Percentiles rank a stretch among this genome's conserved stretches.
Conservation (phyloP, 2,888 invertebrate genomes). For the Lucinisca nassula region DNA sequence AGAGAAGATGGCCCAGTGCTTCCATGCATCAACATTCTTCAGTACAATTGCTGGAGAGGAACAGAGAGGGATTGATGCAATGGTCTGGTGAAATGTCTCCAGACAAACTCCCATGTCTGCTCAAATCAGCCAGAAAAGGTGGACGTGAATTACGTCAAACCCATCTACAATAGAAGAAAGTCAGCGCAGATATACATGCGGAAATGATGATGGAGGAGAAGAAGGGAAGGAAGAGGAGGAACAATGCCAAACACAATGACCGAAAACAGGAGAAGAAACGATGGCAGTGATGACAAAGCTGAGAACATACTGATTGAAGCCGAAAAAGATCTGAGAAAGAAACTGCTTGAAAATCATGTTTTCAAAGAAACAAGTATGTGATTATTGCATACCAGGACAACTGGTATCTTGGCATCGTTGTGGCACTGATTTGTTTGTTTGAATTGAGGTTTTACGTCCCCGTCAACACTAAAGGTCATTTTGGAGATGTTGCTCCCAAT, state of each 20-base stretch:
- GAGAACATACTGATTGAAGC: background rate
- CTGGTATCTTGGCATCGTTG: conserved; percentile 30
- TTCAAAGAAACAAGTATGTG: conserved; percentile 16
- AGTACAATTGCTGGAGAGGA: background rate
- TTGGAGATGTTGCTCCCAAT: too few species aligned
- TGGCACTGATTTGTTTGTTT: too few species aligned
- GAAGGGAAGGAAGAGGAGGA: background rate
- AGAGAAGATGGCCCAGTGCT: background rate
- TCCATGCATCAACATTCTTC: background rate
- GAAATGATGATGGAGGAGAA: background rate
- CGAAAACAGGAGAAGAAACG: background rate
- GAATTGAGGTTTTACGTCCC: too few species aligned
- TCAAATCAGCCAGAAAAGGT: background rate
- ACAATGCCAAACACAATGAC: background rate
- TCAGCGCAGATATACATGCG: background rate
- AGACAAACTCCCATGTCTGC: background rate
- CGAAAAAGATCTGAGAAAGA: too few species aligned
- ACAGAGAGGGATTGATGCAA: background rate
- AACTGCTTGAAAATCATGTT: background rate
- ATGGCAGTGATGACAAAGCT: background rate
- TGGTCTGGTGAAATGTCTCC: background rate
- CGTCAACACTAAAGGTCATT: too few species aligned
- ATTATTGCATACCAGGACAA: conserved; percentile 35
- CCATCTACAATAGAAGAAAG: background rate
- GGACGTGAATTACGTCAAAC: background rate